Conservation (phyloP, 2,797 vertebrate genomes). For the Ctenopoma kingsleyae region DNA sequence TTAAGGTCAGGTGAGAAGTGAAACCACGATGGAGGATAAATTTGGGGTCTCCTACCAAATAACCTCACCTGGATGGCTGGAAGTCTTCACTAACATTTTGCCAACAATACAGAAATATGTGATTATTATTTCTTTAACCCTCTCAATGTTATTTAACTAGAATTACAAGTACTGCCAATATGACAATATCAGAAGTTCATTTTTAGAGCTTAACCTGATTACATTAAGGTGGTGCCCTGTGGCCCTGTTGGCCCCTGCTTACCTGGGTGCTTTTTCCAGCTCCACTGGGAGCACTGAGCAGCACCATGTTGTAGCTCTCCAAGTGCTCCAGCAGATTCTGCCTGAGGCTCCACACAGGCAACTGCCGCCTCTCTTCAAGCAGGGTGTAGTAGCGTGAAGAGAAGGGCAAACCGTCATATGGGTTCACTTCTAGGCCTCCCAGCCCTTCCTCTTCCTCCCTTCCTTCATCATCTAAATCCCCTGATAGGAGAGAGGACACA, state of each 20-base stretch:
- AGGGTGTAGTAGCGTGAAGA: slow-evolving; percentile 93
- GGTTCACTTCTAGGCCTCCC: slow-evolving; percentile 92
- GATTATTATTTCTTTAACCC: too few relatives aligned
- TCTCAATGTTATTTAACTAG: not conserved
- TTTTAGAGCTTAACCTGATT: not conserved
- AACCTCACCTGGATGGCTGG: too few relatives aligned
- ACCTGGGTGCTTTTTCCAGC: slow-evolving; percentile 95
- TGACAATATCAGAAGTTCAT: not conserved
- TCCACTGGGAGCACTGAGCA: slow-evolving; percentile 89
- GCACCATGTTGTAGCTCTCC: slow-evolving; percentile 87
- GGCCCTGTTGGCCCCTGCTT: slow-evolving; percentile 2
- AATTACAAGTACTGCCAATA: not conserved
- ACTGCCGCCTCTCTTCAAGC: slow-evolving; percentile 84
- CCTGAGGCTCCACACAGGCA: slow-evolving; percentile 89
- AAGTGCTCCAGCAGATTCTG: slow-evolving; percentile 89
- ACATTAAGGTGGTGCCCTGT: not conserved
- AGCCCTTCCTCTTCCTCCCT: slow-evolving; percentile 62
- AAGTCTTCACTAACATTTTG: too few relatives aligned
- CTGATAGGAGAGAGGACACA: slow-evolving; percentile 81
- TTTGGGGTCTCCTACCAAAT: too few relatives aligned
- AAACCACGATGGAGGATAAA: too few relatives aligned
- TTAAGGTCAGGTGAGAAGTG: too few relatives aligned
- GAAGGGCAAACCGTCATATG: slow-evolving; percentile 94
- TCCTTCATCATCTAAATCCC: slow-evolving; percentile 76
- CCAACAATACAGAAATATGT: too few relatives aligned